Evolutionary conservation across 2,888 invertebrate genomes (phyloP).

Genomic region (Gonocerus acuteangulatus): DNA sequence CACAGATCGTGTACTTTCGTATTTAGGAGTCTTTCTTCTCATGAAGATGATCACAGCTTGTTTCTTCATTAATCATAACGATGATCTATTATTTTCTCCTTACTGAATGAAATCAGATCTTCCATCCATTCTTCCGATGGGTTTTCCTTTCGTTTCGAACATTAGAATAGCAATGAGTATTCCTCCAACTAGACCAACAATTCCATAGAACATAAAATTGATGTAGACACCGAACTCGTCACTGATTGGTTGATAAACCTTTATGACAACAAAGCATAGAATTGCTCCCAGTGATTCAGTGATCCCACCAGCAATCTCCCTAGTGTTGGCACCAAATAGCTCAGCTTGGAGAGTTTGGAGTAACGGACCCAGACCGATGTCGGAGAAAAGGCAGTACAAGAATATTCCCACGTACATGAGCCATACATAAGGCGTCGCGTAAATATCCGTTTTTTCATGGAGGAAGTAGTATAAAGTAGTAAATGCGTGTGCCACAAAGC

Average conservation of each 20-base stretch:
- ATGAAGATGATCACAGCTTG: too few species aligned
- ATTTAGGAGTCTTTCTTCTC: too few species aligned
- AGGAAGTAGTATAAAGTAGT: slow-evolving; percentile 32
- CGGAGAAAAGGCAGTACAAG: slow-evolving; percentile 33
- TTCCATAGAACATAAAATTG: slow-evolving; percentile 34
- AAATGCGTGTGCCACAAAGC: slow-evolving; percentile 18
- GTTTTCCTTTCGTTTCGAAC: slow-evolving; percentile 38
- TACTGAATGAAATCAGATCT: too few species aligned
- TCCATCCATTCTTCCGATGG: slow-evolving; percentile 34
- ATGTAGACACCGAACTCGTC: slow-evolving; percentile 35
- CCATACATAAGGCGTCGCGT: slow-evolving; percentile 28
- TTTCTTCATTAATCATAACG: too few species aligned
- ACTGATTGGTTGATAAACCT: slow-evolving; percentile 33
- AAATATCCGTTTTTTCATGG: slow-evolving; percentile 25
- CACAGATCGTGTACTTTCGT: too few species aligned
- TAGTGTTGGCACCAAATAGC: slow-evolving; percentile 36
- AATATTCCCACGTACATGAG: slow-evolving; percentile 29
- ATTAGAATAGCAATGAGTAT: slow-evolving; percentile 33
- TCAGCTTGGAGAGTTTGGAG: slow-evolving; percentile 37
- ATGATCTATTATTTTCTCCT: too few species aligned
- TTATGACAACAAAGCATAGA: slow-evolving; percentile 34
- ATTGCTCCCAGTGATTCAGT: slow-evolving; percentile 33
- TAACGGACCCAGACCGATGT: slow-evolving; percentile 35
- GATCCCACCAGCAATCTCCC: slow-evolving; percentile 36
- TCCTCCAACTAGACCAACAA: slow-evolving; percentile 30